phyloP scores from a whole-genome alignment of 2,888 invertebrate species.

The Gnatocerus cornutus region DNA sequence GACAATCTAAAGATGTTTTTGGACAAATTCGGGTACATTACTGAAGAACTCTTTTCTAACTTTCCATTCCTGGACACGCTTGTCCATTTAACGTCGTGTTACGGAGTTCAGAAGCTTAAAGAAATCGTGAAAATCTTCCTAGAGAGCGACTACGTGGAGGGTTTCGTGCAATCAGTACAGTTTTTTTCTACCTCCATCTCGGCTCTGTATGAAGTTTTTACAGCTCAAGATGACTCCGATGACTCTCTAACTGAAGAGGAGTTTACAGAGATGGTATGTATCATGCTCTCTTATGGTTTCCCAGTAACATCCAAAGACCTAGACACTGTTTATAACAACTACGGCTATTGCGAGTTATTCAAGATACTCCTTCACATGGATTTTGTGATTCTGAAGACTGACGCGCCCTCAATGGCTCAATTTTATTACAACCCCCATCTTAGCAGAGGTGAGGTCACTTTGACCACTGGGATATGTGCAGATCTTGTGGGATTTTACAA shows the following conservation, averaged over 20 bases:
- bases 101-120: not conserved
- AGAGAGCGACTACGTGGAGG: not conserved
- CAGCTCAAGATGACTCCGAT: not conserved
- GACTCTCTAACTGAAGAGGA: not conserved
- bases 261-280: conserved; percentile 2
- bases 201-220: not conserved
- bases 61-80: not conserved
- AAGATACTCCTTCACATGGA: conserved; percentile 25
- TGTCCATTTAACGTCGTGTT: not conserved
- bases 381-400: not conserved
- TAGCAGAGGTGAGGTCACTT: not conserved
- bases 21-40: conserved; percentile 5
- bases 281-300: conserved; percentile 3
- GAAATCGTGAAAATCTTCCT: not conserved
- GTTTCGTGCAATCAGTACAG: conserved; percentile 6
- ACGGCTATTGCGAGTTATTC: conserved; percentile 15
- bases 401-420: not conserved
- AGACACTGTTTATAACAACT: conserved; percentile 15
- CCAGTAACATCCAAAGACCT: conserved; percentile 2
- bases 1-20: conserved; percentile 7
- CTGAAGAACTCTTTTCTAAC: not conserved
- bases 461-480: not conserved
- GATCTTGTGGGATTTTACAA: conserved; percentile 8
- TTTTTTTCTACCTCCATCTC: no score
- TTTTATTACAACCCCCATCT: conserved; percentile 4